Base-by-base conservation (phyloP, 64 coral and sea anemone genomes). In the Stichodactyla helianthus region DNA sequence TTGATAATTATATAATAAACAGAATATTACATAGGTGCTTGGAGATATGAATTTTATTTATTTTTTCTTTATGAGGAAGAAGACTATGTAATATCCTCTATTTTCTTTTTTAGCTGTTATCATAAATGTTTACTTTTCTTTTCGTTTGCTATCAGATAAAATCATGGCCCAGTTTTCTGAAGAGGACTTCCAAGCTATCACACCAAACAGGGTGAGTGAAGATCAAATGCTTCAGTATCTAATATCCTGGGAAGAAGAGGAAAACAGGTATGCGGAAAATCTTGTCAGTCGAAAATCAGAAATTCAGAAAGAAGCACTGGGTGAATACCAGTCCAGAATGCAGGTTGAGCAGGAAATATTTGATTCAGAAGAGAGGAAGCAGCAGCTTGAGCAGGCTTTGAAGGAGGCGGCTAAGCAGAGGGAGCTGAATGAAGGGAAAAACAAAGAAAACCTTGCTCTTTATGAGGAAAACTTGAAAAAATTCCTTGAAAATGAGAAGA, bases 231-330 rank as follows among this genome's bases (percentile, higher is more conserved):
- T 81, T 54, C 11, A 81, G 5, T 81, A 81, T 81, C 19, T 81
- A 5, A 16, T 81, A 51, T 54, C 52, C 16, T 84, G 83, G 83
- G 20, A 84, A 84, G 15, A 84, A 60, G 83, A 84, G 61, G 54
- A 84, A 17, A 50, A 84, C 5, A 25, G 55, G 7, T 84, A 60
- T 51, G 54, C 59, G 7, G 83, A 84, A 60, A 25, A 55, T 58
- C 55, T n/a, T 18, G 59, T 50, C 12, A 84, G 14, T 20, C 13
- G 23, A 84, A 84, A 54, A 23, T 31, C 83, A 27, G 19, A 57
- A 35, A 5, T 23, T 26, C 25, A 84, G 35, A 54, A 84, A 63
- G 83, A 60, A 20, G 53, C 53, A 84, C 31, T 58, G 50, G 53
- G 53, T 23, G 56, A 9, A n/a, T 84, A 8, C 7, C 54, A 58